Percentiles rank a stretch among this genome's conserved stretches.
Evolutionary conservation across 2,888 invertebrate genomes (phyloP).

Genomic region (Biston betularia): DNA sequence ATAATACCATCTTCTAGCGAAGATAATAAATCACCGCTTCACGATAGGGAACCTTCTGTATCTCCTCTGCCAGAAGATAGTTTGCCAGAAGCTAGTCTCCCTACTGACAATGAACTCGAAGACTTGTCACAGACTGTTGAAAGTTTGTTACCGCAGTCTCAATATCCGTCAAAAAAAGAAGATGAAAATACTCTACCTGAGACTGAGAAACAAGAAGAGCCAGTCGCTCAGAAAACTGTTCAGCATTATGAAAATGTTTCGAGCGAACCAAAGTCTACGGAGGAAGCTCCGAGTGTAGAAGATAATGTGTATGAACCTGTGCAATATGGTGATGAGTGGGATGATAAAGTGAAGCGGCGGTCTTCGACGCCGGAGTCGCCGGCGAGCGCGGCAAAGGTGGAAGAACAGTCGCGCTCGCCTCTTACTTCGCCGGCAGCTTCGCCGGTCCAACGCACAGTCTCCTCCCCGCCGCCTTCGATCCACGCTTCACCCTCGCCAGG

Average conservation of each 20-base stretch:
- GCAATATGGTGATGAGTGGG: conserved; percentile 71
- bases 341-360: conserved; percentile 71
- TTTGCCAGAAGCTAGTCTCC: conserved; percentile 52
- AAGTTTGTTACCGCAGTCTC: conserved; percentile 53
- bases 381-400: conserved; percentile 59
- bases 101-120: conserved; percentile 52
- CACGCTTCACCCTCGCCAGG: conserved; percentile 72
- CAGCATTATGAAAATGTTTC: conserved; percentile 61
- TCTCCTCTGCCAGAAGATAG: conserved; percentile 59
- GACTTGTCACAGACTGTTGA: conserved; percentile 45
- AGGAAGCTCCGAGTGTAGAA: conserved; percentile 32
- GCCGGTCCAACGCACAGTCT: conserved; percentile 67
- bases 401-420: conserved; percentile 65
- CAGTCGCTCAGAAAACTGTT: conserved; percentile 32
- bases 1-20: conserved; percentile 57
- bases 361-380: conserved; percentile 78
- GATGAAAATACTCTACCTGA: conserved; percentile 46
- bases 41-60: conserved; percentile 53
- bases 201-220: conserved; percentile 44
- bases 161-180: conserved; percentile 55
- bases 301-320: conserved; percentile 63
- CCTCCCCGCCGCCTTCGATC: conserved; percentile 64
- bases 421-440: conserved; percentile 73
- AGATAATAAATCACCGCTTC: conserved; percentile 48
- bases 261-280: conserved; percentile 54